Conservation (phyloP, 1,140 invertebrate genomes). For the Ostrea edulis region DNA sequence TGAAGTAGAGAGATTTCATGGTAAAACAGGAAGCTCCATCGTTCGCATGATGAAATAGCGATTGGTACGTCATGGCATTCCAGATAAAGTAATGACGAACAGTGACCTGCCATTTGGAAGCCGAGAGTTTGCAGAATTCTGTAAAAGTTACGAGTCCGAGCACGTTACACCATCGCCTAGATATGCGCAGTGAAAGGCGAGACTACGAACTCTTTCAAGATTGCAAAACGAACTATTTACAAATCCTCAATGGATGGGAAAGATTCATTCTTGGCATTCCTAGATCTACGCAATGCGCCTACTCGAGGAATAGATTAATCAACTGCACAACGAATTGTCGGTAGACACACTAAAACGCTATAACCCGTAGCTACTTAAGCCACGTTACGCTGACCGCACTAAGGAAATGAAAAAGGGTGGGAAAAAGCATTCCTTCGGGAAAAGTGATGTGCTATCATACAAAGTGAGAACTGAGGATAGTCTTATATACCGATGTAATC, state of each 20-base stretch:
- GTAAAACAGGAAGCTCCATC: conserved; percentile 11
- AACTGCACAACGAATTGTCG: conserved; percentile 39
- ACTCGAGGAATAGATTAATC: conserved; percentile 26
- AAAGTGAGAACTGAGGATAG: not conserved
- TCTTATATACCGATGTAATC: conserved; percentile 10
- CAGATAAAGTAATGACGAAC: conserved; percentile 41
- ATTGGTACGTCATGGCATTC: conserved; percentile 46
- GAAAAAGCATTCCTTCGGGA: no score
- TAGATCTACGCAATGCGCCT: conserved; percentile 53
- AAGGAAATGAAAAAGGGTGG: conserved; percentile 16
- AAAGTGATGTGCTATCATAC: not conserved
- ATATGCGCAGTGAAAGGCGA: conserved; percentile 52
- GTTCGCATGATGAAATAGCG: conserved; percentile 35
- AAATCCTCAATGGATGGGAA: conserved; percentile 34
- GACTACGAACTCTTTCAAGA: conserved; percentile 42
- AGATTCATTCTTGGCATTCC: conserved; percentile 50
- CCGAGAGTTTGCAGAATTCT: conserved; percentile 42
- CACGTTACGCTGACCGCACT: no score
- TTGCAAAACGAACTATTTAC: conserved; percentile 31
- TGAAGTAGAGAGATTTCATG: no score
- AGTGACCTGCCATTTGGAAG: conserved; percentile 30
- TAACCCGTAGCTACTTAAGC: conserved; percentile 11
- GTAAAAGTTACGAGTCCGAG: conserved; percentile 21
- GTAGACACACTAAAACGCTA: conserved; percentile 41
- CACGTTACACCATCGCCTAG: conserved; percentile 41